These are phyloP conservation scores for Entelurus aequoreus DNA, from an alignment of 2,113 vertebrate species.

Conservation along the genomic window DNA sequence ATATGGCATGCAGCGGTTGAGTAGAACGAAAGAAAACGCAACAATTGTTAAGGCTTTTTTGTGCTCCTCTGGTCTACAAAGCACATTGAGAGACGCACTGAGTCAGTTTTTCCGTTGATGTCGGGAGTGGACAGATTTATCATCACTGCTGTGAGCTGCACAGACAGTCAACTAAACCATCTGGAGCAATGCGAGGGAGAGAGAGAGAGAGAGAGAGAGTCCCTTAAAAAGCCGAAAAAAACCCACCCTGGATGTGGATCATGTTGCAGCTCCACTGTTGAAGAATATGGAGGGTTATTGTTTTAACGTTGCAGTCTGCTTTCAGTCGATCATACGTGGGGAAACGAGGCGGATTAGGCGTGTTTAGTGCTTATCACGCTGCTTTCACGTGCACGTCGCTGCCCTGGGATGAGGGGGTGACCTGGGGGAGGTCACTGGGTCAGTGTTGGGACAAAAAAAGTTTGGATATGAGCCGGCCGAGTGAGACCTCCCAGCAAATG, in stretches of 20 bases:
- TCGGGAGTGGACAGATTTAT: slow-evolving; percentile 59
- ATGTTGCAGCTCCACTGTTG: slow-evolving; percentile 22
- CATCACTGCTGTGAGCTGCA: slow-evolving; percentile 46
- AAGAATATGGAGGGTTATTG: background rate
- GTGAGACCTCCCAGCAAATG: background rate
- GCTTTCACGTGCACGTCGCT: slow-evolving; percentile 14
- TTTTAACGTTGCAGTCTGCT: background rate
- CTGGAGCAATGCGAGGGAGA: slow-evolving; percentile 54
- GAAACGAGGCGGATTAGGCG: slow-evolving; percentile 10
- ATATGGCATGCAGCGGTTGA: too few relatives aligned
- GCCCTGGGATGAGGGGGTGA: background rate
- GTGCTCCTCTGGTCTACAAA: slow-evolving; percentile 4
- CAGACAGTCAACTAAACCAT: slow-evolving; percentile 69
- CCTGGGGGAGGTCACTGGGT: slow-evolving; percentile 35
- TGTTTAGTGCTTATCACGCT: slow-evolving; percentile 14
- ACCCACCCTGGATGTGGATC: slow-evolving; percentile 22
- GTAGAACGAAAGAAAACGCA: background rate
- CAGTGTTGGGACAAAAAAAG: slow-evolving; percentile 14
- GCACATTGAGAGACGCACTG: slow-evolving; percentile 37
- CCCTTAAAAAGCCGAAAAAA: slow-evolving; percentile 18
- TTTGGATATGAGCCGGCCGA: slow-evolving; percentile 10
- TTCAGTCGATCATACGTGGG: background rate
- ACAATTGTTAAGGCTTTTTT: background rate
- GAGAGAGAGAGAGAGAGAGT: slow-evolving; percentile 16
- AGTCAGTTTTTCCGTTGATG: slow-evolving; percentile 70